These are phyloP conservation scores for Bombus confusus DNA, from an alignment of 1,140 invertebrate species.

Conservation along the genomic window DNA sequence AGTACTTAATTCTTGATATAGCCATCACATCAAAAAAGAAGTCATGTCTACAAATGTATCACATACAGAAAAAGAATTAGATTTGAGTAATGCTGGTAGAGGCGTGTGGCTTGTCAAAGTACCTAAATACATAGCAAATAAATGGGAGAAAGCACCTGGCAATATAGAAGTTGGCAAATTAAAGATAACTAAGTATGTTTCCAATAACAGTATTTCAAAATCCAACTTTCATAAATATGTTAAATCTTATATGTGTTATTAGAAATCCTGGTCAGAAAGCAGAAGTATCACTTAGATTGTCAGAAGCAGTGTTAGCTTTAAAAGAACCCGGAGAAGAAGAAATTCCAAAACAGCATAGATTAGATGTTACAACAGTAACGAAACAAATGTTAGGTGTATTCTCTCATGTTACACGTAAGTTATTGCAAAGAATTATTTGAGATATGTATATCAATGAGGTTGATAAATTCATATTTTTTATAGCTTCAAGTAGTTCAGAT, in stretches of 20 bases:
- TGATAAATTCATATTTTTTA: conserved; percentile 58
- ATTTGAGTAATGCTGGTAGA: conserved; percentile 92
- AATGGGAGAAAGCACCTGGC: conserved; percentile 92
- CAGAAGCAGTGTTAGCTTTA: conserved; percentile 87
- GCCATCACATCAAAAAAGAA: neutral
- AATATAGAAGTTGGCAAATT: conserved; percentile 91
- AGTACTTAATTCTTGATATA: neutral
- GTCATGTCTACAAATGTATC: conserved; percentile 73
- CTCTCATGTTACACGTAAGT: conserved; percentile 89
- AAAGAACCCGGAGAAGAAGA: conserved; percentile 87
- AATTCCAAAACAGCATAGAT: conserved; percentile 94
- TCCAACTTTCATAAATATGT: conserved; percentile 2
- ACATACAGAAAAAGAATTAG: conserved; percentile 89
- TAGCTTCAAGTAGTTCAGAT: conserved; percentile 84
- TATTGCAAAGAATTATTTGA: conserved; percentile 16
- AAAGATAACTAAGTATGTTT: conserved; percentile 87
- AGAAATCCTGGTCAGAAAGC: conserved; percentile 86
- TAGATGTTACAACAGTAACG: conserved; percentile 94
- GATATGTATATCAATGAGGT: neutral
- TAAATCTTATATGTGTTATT: conserved; percentile 16
- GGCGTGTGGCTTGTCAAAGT: conserved; percentile 98
- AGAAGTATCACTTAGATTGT: conserved; percentile 87
- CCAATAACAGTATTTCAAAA: neutral
- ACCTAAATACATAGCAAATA: conserved; percentile 96
- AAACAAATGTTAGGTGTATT: conserved; percentile 95